Evolutionary conservation across 2,797 vertebrate genomes (phyloP).

Genomic region (Hybognathus amarus): DNA sequence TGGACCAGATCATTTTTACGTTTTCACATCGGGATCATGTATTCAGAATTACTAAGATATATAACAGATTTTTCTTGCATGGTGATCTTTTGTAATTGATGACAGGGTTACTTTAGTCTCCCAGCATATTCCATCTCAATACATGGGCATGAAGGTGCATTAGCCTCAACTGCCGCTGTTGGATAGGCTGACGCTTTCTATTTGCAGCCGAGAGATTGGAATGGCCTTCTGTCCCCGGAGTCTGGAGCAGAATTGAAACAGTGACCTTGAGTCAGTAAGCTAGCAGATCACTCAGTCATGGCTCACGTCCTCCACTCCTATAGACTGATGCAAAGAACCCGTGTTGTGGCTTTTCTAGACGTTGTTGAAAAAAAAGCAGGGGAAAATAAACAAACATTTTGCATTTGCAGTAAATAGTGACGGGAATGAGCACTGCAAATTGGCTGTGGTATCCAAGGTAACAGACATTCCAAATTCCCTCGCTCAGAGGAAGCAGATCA

Average conservation of each 20-base stretch:
- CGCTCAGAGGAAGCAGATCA: slow-evolving; percentile 50
- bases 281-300: slow-evolving; percentile 49
- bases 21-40: background rate
- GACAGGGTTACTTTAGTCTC: slow-evolving; percentile 31
- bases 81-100: slow-evolving; percentile 33
- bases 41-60: slow-evolving; percentile 1
- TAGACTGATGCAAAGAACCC: slow-evolving; percentile 18
- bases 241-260: slow-evolving; percentile 52
- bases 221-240: slow-evolving; percentile 52
- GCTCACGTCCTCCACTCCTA: slow-evolving; percentile 9
- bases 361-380: background rate
- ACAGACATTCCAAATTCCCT: slow-evolving; percentile 76
- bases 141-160: background rate
- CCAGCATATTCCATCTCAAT: slow-evolving; percentile 5
- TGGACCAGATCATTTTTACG: background rate
- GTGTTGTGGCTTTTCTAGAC: slow-evolving; percentile 4
- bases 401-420: background rate
- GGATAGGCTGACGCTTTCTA: slow-evolving; percentile 40
- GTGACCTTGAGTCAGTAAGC: slow-evolving; percentile 59
- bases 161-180: slow-evolving; percentile 30
- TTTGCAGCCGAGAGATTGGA: slow-evolving; percentile 54
- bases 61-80: slow-evolving; percentile 10
- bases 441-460: slow-evolving; percentile 72
- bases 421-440: slow-evolving; percentile 22
- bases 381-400: slow-evolving; percentile 16